These are phyloP conservation scores for Diorhabda elongata DNA, from an alignment of 1,140 invertebrate genomes.

Conservation along the genomic window DNA sequence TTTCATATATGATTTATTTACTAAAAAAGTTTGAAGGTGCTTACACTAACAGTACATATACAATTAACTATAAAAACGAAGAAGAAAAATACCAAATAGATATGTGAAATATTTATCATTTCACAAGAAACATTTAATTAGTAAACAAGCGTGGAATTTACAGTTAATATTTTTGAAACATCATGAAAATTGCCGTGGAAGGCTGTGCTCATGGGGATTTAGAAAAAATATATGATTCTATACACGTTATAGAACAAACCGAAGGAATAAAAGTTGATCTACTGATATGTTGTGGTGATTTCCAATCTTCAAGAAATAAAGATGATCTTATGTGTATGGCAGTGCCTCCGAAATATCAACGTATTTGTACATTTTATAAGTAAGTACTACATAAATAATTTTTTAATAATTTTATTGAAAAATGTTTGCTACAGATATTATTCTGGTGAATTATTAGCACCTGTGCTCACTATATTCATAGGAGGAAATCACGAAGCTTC, in stretches of 20 bases:
- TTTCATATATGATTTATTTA: no score
- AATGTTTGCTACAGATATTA: constrained; percentile 66
- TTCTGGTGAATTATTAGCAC: constrained; percentile 86
- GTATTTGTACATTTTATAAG: constrained; percentile 95
- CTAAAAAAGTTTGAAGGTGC: no score
- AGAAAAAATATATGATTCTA: constrained; percentile 88
- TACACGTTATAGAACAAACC: constrained; percentile 67
- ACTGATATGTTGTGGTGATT: constrained; percentile 96
- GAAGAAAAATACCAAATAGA: no score
- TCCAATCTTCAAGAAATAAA: constrained; percentile 80
- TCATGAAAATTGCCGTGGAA: constrained; percentile 93
- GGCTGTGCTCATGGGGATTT: constrained; percentile 97
- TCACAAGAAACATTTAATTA: no score
- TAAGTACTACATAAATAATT: constrained; percentile 49
- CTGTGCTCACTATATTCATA: constrained; percentile 92
- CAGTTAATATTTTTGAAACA: no score
- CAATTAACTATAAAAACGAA: no score
- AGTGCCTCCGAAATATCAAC: constrained; percentile 85
- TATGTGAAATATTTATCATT: no score
- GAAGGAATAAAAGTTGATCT: constrained; percentile 78
- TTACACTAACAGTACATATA: no score
- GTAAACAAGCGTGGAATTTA: no score
- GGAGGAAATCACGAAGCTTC: constrained; percentile 99
- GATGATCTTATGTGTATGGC: constrained; percentile 87
- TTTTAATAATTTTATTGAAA: neutral